A percentile compares a stretch with the other conserved stretches of the same genome.
Conservation (phyloP, 2,113 vertebrate genomes). For the Boulengeromyrus knoepffleri region DNA sequence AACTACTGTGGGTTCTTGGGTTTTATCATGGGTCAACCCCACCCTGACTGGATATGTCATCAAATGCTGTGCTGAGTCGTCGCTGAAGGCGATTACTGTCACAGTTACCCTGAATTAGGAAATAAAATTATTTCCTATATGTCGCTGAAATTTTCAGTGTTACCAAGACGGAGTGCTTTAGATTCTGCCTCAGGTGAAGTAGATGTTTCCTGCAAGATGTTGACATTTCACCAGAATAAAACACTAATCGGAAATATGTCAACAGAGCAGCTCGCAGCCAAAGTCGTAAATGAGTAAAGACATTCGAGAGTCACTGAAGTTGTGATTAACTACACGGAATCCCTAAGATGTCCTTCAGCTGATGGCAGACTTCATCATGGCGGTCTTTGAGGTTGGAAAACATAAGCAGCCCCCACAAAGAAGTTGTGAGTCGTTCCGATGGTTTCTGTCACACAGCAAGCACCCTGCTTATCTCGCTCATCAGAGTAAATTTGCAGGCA, state of each 20-base stretch:
- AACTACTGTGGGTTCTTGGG: neutral
- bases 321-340: neutral
- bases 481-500: neutral
- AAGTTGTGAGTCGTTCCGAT: neutral
- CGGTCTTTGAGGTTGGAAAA: neutral
- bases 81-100: neutral
- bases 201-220: neutral
- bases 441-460: constrained; percentile 3
- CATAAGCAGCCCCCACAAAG: too few relatives aligned
- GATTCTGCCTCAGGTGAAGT: neutral
- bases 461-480: neutral
- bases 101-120: neutral
- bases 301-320: neutral
- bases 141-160: neutral
- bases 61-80: neutral
- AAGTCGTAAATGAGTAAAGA: neutral
- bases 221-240: neutral
- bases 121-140: neutral
- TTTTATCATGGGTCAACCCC: neutral
- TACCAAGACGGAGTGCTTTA: neutral
- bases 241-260: neutral
- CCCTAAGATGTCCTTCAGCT: neutral
- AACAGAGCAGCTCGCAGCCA: neutral
- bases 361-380: neutral
- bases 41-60: neutral